Evolutionary conservation across 2,888 invertebrate genomes (phyloP), one percentile per base, ranked within the genome.

Genomic region (Thera obeliscata): DNA sequence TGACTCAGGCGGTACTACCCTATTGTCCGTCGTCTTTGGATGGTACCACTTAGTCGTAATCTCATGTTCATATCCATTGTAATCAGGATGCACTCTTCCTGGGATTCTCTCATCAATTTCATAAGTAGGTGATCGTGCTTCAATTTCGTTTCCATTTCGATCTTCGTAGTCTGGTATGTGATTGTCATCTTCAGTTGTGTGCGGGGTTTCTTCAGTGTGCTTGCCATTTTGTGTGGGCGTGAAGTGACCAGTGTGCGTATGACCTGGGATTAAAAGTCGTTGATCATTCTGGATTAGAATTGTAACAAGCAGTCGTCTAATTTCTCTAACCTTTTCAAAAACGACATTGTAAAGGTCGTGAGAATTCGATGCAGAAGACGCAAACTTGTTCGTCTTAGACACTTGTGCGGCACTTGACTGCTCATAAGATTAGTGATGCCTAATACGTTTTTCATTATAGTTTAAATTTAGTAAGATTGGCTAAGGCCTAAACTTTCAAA

Each of bases 171-270:
- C 93, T 1, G 87, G 88, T 69, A 91, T 89, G 57, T 83, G 90
- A 78, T 88, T 87, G 36, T 94, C 94, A 55, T 94, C 93, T 76
- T 94, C 94, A 0, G 95, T 95, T 0, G 94, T 94, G 58, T 87
- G 89, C 0, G 88, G 86, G 0, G 84, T 78, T 38, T 91, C 91
- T 0, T 88, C 90, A 3, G 87, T 82, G 0, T 89, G 87, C 38
- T 75, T 82, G 2, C 86, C 87, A 3, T 71, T 71, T 2, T 86
- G 74, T 5, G 91, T 88, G 0, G 92, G 91, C 0, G 92, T 92
- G 72, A 87, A 90, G 36, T 88, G 81, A n/a, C 84, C 86, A 0
- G 89, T 83, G 69, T 87, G 88, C 1, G 87, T 84, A 66, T 88
- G 89, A 22, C 90, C 93, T 93, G 81, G 77, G 43, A 9, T 46